Conservation (phyloP, 2,797 vertebrate genomes). For the Enteromius trimaculatus region DNA sequence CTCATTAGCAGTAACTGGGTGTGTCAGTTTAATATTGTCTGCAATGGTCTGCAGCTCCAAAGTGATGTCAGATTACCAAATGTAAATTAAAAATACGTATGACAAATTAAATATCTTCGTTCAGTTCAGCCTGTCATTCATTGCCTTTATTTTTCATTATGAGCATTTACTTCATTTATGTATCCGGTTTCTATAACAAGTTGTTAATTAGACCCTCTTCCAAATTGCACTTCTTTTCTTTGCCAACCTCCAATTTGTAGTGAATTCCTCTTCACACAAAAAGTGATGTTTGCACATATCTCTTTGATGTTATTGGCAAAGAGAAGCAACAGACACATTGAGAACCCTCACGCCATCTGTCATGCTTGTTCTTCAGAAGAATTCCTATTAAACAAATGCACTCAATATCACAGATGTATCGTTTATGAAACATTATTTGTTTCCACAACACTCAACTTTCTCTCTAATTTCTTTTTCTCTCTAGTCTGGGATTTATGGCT, state of each 20-base stretch:
- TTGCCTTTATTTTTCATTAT: background rate
- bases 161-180: conserved; percentile 10
- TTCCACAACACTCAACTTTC: conserved; percentile 10
- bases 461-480: background rate
- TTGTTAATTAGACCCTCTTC: conserved; percentile 36
- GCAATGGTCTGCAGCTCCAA: conserved; percentile 41
- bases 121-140: background rate
- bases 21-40: conserved; percentile 50
- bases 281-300: conserved; percentile 61
- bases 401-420: conserved; percentile 26
- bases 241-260: conserved; percentile 63
- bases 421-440: conserved; percentile 29
- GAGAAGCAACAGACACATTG: conserved; percentile 53
- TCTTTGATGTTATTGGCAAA: conserved; percentile 59
- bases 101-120: background rate
- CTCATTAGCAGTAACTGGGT: conserved; percentile 59
- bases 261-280: conserved; percentile 45
- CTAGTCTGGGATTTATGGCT: background rate
- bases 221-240: conserved; percentile 19
- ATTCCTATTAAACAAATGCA: conserved; percentile 17
- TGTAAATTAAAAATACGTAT: conserved; percentile 49
- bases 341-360: conserved; percentile 37
- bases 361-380: conserved; percentile 46
- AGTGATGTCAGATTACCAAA: conserved; percentile 38
- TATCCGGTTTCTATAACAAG: background rate